Percentiles rank a stretch among this genome's conserved stretches.
Conservation (phyloP, 2,113 vertebrate species). For the Chionodraco myersi region DNA sequence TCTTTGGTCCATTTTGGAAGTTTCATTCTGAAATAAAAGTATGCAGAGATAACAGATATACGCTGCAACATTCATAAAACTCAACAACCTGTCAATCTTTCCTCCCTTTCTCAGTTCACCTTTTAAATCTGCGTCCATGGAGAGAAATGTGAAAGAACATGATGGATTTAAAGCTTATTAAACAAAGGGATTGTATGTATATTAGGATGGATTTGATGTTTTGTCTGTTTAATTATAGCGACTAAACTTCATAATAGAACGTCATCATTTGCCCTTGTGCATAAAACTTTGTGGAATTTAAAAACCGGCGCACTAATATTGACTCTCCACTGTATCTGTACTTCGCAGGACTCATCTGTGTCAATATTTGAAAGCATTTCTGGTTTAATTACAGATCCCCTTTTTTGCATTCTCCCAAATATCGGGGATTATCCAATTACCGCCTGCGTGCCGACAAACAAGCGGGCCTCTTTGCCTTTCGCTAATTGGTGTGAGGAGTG, state of each 20-base stretch:
- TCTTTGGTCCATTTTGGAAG: not conserved
- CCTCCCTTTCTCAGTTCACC: not conserved
- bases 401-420: conserved; percentile 76
- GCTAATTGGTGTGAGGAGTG: conserved; percentile 73
- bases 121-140: conserved; percentile 23
- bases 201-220: conserved; percentile 28
- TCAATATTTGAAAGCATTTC: conserved; percentile 78
- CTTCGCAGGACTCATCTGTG: conserved; percentile 74
- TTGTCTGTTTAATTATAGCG: not conserved
- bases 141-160: conserved; percentile 4
- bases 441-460: conserved; percentile 76
- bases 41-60: conserved; percentile 2
- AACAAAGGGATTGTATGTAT: conserved; percentile 38
- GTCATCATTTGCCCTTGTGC: conserved; percentile 29
- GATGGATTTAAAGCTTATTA: conserved; percentile 42
- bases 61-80: conserved; percentile 39
- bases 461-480: conserved; percentile 74
- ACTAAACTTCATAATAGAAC: conserved; percentile 28
- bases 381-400: conserved; percentile 77
- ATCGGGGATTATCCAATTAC: conserved; percentile 82
- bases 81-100: not conserved
- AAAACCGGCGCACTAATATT: conserved; percentile 43
- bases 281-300: conserved; percentile 24
- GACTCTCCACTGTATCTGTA: conserved; percentile 63
- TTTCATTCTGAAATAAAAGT: not conserved